These are phyloP conservation scores for Microtus montanus DNA, from an alignment of 2,113 vertebrate species.

Conservation along the genomic window DNA sequence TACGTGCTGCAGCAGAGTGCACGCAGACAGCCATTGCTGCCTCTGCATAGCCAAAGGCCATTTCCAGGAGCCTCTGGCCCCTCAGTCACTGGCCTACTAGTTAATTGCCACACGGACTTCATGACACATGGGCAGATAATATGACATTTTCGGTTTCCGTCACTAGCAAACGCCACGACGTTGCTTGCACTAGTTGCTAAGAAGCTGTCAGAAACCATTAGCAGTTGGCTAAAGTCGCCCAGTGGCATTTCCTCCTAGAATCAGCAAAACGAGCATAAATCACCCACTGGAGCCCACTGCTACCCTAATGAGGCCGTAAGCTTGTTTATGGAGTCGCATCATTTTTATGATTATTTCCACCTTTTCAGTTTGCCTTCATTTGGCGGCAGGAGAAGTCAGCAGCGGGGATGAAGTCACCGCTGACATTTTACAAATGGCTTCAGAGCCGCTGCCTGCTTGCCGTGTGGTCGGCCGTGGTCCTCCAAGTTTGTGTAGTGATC, in stretches of 20 bases:
- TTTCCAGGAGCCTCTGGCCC: conserved; percentile 95
- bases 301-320: conserved; percentile 98
- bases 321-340: conserved; percentile 95
- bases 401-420: conserved; percentile 82
- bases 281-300: conserved; percentile 93
- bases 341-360: conserved; percentile 98
- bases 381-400: conserved; percentile 88
- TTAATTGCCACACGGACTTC: conserved; percentile 96
- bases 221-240: conserved; percentile 94
- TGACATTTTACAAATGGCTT: conserved; percentile 88
- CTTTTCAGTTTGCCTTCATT: conserved; percentile 91
- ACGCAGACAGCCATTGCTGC: conserved; percentile 76
- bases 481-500: conserved; percentile 86
- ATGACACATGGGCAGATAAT: conserved; percentile 93
- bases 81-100: conserved; percentile 95
- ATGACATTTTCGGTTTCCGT: conserved; percentile 94
- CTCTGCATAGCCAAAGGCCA: conserved; percentile 94
- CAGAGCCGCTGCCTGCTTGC: conserved; percentile 85
- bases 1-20: conserved; percentile 77
- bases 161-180: conserved; percentile 89
- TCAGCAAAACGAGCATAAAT: conserved; percentile 93
- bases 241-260: conserved; percentile 95
- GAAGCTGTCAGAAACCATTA: conserved; percentile 98
- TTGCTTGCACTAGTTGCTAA: conserved; percentile 95
- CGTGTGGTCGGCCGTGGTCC: conserved; percentile 84